Conservation (phyloP, 2,113 vertebrate genomes). For the Gymnobelideus leadbeateri region DNA sequence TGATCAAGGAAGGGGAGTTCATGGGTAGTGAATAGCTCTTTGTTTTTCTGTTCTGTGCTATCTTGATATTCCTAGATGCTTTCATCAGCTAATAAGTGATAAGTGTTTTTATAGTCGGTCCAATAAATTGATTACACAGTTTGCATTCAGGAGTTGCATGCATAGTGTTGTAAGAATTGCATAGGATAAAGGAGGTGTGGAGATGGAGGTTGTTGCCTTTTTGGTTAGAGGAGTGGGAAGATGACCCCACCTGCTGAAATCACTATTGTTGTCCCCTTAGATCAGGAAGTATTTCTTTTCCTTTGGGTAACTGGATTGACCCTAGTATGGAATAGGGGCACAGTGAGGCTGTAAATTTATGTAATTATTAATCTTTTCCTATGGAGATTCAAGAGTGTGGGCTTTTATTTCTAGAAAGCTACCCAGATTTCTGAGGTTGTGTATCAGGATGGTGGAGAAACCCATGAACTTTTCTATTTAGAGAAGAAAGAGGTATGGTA, state of each 20-base stretch:
- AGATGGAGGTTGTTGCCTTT: background rate
- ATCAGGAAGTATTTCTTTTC: slow-evolving; percentile 6
- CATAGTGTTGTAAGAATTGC: background rate
- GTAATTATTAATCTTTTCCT: slow-evolving; percentile 47
- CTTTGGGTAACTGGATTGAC: background rate
- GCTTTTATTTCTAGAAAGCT: slow-evolving; percentile 17
- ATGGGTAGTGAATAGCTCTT: background rate
- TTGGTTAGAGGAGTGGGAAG: background rate
- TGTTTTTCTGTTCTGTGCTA: slow-evolving; percentile 39
- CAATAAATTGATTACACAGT: background rate
- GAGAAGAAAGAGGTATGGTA: background rate
- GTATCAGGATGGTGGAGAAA: background rate
- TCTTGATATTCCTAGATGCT: slow-evolving; percentile 47
- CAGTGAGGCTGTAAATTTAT: slow-evolving; percentile 4
- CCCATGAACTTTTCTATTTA: background rate
- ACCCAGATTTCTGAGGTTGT: slow-evolving; percentile 24
- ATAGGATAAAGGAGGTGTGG: background rate
- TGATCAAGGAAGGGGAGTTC: slow-evolving; percentile 22
- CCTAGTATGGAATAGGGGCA: background rate
- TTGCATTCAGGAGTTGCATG: background rate
- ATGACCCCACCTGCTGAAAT: background rate
- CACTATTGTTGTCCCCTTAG: background rate
- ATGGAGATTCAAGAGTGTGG: slow-evolving; percentile 13
- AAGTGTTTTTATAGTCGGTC: background rate
- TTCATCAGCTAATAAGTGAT: slow-evolving; percentile 41